Percentiles rank a stretch among this genome's conserved stretches.
phyloP scores from a whole-genome alignment of 2,888 invertebrate genomes.

The Tribolium freemani region DNA sequence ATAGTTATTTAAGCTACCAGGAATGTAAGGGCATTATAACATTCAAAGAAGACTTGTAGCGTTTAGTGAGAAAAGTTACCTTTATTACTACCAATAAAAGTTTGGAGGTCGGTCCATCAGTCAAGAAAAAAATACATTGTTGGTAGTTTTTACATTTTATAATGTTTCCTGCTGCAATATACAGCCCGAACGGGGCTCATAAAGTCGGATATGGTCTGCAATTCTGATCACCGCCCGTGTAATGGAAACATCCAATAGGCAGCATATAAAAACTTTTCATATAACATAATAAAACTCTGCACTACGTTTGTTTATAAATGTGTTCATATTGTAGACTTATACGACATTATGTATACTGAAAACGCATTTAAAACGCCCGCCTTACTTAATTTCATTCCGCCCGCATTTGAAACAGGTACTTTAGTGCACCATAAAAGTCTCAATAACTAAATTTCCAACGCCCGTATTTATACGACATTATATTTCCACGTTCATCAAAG shows the following conservation, averaged over 20 bases:
- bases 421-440: constrained; percentile 57
- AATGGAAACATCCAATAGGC: constrained; percentile 66
- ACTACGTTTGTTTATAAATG: constrained; percentile 55
- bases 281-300: constrained; percentile 46
- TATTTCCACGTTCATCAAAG: constrained; percentile 49
- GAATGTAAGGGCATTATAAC: too few relatives aligned
- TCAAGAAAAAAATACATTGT: constrained; percentile 64
- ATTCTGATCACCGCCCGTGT: constrained; percentile 65
- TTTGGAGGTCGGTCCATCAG: constrained; percentile 59
- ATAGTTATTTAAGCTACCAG: too few relatives aligned
- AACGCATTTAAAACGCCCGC: constrained; percentile 48
- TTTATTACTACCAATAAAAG: constrained; percentile 63
- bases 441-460: constrained; percentile 58
- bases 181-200: constrained; percentile 65
- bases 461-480: constrained; percentile 55
- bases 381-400: constrained; percentile 52
- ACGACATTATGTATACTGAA: constrained; percentile 46
- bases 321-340: constrained; percentile 53
- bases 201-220: constrained; percentile 65
- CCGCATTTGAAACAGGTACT: constrained; percentile 54
- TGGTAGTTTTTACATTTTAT: constrained; percentile 67
- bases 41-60: too few relatives aligned
- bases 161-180: constrained; percentile 64
- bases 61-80: too few relatives aligned
- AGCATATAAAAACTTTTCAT: constrained; percentile 61